Base-by-base conservation (phyloP, 2,113 vertebrate genomes). In the Grammomys surdaster region DNA sequence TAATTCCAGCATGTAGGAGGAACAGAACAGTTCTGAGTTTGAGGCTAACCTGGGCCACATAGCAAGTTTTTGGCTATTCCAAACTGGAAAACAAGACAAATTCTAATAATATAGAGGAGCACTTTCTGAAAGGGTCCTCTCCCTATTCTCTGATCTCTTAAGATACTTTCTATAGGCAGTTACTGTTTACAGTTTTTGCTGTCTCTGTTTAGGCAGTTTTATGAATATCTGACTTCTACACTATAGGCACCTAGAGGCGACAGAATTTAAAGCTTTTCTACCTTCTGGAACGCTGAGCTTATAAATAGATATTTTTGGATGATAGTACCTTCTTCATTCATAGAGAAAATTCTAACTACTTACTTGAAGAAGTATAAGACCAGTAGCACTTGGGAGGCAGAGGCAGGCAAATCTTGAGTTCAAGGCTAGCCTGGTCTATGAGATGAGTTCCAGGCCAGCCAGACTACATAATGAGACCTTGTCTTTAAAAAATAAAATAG, bases 341-440 rank as follows among this genome's bases (percentile, higher is more conserved):
- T 86, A 75, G 63, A 91, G 19, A 95, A 95, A 19, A 90, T 91
- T 95, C 89, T 88, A 58, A 75, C 89, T 65, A 75, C 9, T 24
- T 95, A 8, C 43, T 84, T 90, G 54, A 82, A 80, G 85, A 97
- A 72, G 8, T 70, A 9, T 31, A 54, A 36, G 48, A 54, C 63
- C 33, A 87, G 28, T 31, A 69, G 28, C 46, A 69, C 84, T 86
- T 67, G 28, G 43, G 43, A 48, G 63, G 19, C 63, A 87, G 17
- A 69, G 33, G 28, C 43, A 69, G 43, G 43, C 60, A 67, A 51
- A 87, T 48, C 63, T 51, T 48, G 63, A 48, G 28, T 48, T 67
- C 26, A 48, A 67, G 82, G 28, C 40, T 33, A 67, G 26, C 8
- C 46, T 86, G 43, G 28, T 86, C 28, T 86, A 33, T 19, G 20